Evolutionary conservation across 37 sponge, comb jelly and placozoan genomes (phyloP).

Genomic region (Crambe crambe): DNA sequence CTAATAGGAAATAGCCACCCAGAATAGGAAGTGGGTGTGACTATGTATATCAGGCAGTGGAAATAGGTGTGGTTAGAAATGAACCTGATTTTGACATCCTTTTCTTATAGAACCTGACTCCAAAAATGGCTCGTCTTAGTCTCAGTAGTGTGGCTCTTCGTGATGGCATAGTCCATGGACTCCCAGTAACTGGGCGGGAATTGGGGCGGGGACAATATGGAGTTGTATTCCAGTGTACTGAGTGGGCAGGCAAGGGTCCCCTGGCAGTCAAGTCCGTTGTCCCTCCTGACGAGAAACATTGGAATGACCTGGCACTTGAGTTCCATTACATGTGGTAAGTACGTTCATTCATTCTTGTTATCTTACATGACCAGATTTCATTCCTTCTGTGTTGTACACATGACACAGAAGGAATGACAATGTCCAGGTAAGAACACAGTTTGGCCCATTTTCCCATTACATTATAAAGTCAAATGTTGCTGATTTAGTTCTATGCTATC

Average conservation of each 20-base stretch:
- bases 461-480: too few species aligned
- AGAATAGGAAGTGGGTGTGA: not conserved
- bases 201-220: conserved; percentile 98
- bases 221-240: conserved; percentile 92
- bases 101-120: conserved; percentile 65
- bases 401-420: too few species aligned
- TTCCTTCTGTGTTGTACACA: too few species aligned
- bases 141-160: conserved; percentile 79
- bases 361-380: too few species aligned
- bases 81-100: not conserved
- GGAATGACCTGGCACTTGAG: conserved; percentile 98
- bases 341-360: not conserved
- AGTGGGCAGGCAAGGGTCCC: conserved; percentile 92
- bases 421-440: too few species aligned
- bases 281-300: conserved; percentile 99
- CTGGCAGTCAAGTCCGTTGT: conserved; percentile 93
- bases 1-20: too few species aligned
- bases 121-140: conserved; percentile 85
- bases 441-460: not conserved
- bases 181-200: conserved; percentile 82
- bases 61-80: not conserved
- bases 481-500: not conserved
- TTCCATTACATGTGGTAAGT: conserved; percentile 97
- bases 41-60: not conserved
- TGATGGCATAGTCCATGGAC: conserved; percentile 86